Evolutionary conservation across 2,888 invertebrate genomes (phyloP).

Genomic region (Atethmia centrago): DNA sequence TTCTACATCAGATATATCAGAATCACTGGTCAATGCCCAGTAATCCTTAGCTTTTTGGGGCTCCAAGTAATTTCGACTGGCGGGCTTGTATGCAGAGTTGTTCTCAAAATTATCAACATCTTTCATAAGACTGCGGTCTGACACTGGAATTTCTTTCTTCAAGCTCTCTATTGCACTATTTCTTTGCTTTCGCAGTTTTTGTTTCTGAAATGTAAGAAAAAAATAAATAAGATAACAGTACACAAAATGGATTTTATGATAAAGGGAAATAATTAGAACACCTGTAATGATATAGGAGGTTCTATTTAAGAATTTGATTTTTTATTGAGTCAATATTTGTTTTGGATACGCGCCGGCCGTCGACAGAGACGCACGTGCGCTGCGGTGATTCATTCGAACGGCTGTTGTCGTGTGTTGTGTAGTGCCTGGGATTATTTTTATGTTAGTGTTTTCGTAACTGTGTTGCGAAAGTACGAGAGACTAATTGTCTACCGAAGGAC

Average conservation of each 20-base stretch:
- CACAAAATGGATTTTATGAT: background rate
- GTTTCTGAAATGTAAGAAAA: slow-evolving; percentile 78
- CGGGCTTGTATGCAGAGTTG: slow-evolving; percentile 83
- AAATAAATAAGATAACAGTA: background rate
- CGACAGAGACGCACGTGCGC: too few relatives aligned
- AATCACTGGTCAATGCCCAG: slow-evolving; percentile 91
- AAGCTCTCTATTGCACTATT: slow-evolving; percentile 86
- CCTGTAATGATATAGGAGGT: background rate
- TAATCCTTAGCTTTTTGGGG: slow-evolving; percentile 75
- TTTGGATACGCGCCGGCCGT: too few relatives aligned
- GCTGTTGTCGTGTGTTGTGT: too few relatives aligned
- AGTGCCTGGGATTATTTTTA: too few relatives aligned
- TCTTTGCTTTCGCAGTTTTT: slow-evolving; percentile 86
- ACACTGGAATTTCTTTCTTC: slow-evolving; percentile 87
- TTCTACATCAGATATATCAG: slow-evolving; percentile 92
- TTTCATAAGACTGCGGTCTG: slow-evolving; percentile 84
- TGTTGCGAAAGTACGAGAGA: too few relatives aligned
- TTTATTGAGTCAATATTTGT: background rate
- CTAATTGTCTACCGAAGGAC: too few relatives aligned
- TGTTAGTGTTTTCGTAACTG: too few relatives aligned
- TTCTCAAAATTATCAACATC: slow-evolving; percentile 85
- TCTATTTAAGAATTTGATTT: background rate
- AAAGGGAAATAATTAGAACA: too few relatives aligned
- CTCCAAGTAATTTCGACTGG: slow-evolving; percentile 81
- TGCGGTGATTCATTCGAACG: too few relatives aligned